phyloP scores from a whole-genome alignment of 2,113 vertebrate species.

The Prolemur simus region DNA sequence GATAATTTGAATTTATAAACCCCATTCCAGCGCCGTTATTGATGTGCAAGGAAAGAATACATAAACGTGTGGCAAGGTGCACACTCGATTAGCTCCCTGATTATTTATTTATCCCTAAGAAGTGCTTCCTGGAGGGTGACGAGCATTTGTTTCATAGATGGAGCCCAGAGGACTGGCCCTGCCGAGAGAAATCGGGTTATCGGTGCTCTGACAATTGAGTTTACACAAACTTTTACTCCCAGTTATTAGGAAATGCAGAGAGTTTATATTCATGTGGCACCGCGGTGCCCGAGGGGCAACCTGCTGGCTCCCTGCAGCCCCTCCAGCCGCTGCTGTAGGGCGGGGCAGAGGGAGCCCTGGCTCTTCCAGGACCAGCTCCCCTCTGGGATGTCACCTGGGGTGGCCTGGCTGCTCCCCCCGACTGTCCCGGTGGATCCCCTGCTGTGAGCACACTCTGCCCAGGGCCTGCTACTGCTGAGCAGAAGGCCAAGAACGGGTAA shows the following conservation, averaged over 20 bases:
- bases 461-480: neutral
- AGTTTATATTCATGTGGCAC: neutral
- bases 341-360: neutral
- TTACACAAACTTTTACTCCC: neutral
- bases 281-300: accelerated
- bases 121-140: neutral
- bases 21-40: neutral
- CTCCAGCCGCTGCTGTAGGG: neutral
- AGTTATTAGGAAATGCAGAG: neutral
- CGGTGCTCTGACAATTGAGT: neutral
- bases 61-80: neutral
- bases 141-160: constrained; percentile 37
- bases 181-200: neutral
- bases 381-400: no score
- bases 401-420: neutral
- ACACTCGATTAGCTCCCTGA: neutral
- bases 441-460: accelerated
- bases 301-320: neutral
- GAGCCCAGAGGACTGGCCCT: constrained; percentile 50
- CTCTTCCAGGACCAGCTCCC: no score
- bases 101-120: constrained; percentile 40
- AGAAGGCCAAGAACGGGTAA: neutral
- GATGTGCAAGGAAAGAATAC: neutral
- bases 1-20: neutral
- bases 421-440: neutral